Conservation (phyloP, 2,888 invertebrate genomes). For the Timema podura region DNA sequence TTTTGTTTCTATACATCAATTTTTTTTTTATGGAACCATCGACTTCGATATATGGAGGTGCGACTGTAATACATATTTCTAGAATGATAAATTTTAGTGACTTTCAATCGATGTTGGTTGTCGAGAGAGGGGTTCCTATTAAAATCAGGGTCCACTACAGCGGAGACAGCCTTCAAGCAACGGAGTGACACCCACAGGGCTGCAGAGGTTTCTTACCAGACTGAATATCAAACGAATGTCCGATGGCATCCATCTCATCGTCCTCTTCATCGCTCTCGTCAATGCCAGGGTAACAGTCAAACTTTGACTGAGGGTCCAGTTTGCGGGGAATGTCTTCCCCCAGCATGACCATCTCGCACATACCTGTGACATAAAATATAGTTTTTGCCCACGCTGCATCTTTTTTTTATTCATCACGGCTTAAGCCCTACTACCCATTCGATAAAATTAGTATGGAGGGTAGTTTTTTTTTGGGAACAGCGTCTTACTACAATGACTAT, state of each 20-base stretch:
- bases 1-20: no score
- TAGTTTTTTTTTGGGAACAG: background rate
- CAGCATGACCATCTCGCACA: conserved; percentile 89
- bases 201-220: conserved; percentile 47
- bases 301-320: conserved; percentile 52
- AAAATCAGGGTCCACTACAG: no score
- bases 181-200: no score
- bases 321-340: conserved; percentile 73
- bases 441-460: background rate
- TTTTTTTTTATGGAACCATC: no score
- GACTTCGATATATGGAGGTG: no score
- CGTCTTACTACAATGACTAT: background rate
- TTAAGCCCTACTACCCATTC: no score
- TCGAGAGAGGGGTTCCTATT: no score
- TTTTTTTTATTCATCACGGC: background rate
- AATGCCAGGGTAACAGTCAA: conserved; percentile 69
- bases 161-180: no score
- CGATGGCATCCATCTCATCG: conserved; percentile 58
- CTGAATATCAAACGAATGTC: conserved; percentile 76
- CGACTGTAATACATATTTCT: no score
- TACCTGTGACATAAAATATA: conserved; percentile 47
- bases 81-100: no score
- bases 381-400: background rate
- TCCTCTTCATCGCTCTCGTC: conserved; percentile 76
- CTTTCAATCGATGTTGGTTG: no score